Evolutionary conservation across 2,797 vertebrate genomes (phyloP).

Genomic region (Amazona ochrocephala): DNA sequence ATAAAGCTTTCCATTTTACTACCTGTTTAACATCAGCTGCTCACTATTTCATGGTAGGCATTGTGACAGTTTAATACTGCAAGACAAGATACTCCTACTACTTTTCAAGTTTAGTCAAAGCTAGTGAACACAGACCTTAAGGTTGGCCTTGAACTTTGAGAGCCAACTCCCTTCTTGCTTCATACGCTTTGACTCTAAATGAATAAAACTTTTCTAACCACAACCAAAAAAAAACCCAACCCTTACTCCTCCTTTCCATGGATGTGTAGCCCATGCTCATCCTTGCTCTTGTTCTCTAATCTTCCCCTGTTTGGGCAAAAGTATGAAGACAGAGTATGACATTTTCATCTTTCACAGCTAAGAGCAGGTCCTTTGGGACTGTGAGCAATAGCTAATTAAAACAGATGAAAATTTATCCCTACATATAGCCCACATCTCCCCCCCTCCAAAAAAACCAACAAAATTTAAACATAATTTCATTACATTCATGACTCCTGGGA

Average conservation of each 20-base stretch:
- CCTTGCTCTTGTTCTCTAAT: neutral
- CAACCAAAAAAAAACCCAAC: neutral
- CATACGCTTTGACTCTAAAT: neutral
- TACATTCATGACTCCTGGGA: neutral
- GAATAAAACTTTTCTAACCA: neutral
- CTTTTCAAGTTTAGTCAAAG: neutral
- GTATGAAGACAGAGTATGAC: neutral
- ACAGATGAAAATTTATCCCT: neutral
- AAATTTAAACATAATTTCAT: neutral
- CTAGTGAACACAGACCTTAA: neutral
- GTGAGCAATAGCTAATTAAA: neutral
- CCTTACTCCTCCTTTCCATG: neutral
- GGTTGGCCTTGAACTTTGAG: neutral
- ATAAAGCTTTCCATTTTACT: constrained; percentile 44
- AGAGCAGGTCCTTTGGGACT: neutral
- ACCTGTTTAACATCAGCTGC: constrained; percentile 16
- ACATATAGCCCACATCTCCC: neutral
- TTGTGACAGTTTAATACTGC: neutral
- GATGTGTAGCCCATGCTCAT: fast-evolving
- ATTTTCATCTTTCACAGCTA: neutral
- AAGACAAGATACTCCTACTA: neutral
- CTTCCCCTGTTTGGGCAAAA: neutral
- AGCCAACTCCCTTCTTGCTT: neutral
- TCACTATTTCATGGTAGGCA: neutral
- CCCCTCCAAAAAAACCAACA: fast-evolving